Conservation (phyloP, 1,140 invertebrate species). For the Trypoxylus dichotomus region DNA sequence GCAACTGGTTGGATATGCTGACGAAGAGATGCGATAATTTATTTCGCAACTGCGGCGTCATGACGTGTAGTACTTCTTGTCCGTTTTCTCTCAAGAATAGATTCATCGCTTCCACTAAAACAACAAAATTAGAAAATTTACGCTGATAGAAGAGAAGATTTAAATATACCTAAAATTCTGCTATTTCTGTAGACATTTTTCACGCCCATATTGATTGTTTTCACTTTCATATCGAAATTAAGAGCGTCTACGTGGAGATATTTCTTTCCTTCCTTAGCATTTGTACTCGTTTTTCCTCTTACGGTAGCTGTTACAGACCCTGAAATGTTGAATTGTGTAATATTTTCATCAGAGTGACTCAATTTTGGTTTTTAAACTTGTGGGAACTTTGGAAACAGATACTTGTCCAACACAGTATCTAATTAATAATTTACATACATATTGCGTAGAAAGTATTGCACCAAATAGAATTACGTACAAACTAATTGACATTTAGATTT, state of each 20-base stretch:
- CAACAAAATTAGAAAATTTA: neutral
- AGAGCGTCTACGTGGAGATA: slow-evolving; percentile 67
- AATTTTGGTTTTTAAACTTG: too few species aligned
- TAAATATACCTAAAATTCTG: slow-evolving; percentile 64
- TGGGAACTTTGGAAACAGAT: too few species aligned
- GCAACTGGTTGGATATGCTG: slow-evolving; percentile 66
- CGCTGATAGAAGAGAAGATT: slow-evolving; percentile 44
- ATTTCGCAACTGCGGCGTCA: slow-evolving; percentile 68
- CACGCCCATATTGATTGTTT: slow-evolving; percentile 67
- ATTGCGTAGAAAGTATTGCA: too few species aligned
- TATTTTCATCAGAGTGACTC: neutral
- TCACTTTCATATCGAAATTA: slow-evolving; percentile 64
- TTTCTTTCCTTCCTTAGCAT: slow-evolving; percentile 54
- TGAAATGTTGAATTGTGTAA: slow-evolving; percentile 42
- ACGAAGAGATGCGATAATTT: slow-evolving; percentile 67
- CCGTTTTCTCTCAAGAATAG: slow-evolving; percentile 72
- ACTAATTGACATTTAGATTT: too few species aligned
- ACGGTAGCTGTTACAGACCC: slow-evolving; percentile 65
- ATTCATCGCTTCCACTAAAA: slow-evolving; percentile 71
- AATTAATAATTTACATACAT: too few species aligned
- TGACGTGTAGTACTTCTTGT: slow-evolving; percentile 67
- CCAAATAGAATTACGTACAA: too few species aligned
- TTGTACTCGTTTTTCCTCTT: slow-evolving; percentile 61
- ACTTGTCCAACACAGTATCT: too few species aligned
- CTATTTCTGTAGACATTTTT: slow-evolving; percentile 71